Evolutionary conservation across 2,888 invertebrate species (phyloP).

Genomic region (Meandrusa payeni): DNA sequence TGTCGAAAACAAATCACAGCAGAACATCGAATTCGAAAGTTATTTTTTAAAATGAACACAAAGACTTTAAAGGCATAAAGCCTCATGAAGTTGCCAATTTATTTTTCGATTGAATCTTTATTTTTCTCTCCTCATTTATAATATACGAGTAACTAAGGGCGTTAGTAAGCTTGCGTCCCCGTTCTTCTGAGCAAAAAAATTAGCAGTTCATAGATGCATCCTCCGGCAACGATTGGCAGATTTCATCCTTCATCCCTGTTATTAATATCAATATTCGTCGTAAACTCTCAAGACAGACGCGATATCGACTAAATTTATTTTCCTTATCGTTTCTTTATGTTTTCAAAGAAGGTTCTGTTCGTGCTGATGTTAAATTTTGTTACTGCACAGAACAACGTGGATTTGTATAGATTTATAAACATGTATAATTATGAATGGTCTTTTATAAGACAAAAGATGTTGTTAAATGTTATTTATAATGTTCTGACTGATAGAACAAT

Average conservation of each 20-base stretch:
- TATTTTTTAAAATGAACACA: too few species aligned
- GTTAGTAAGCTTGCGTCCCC: conserved; percentile 10
- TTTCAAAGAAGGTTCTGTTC: conserved; percentile 1
- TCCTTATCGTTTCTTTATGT: not conserved
- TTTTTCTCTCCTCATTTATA: too few species aligned
- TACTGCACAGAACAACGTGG: not conserved
- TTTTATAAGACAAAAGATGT: too few species aligned
- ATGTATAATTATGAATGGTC: too few species aligned
- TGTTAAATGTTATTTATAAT: too few species aligned
- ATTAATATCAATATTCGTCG: conserved; percentile 11
- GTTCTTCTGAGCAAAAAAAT: conserved; percentile 10
- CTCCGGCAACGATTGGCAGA: conserved; percentile 12
- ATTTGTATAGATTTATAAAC: too few species aligned
- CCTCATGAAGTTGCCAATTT: too few species aligned
- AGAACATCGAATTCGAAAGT: too few species aligned
- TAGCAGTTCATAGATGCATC: conserved; percentile 1
- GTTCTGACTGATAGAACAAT: too few species aligned
- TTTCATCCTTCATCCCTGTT: conserved; percentile 4
- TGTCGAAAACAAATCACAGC: too few species aligned
- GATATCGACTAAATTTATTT: conserved; percentile 9
- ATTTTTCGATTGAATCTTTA: too few species aligned
- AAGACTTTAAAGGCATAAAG: too few species aligned
- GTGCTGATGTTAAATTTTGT: not conserved
- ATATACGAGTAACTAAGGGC: not conserved
- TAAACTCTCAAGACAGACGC: conserved; percentile 8